phyloP scores from a whole-genome alignment of 37 sponge, comb jelly and placozoan species.

The Beroe forskalii region DNA sequence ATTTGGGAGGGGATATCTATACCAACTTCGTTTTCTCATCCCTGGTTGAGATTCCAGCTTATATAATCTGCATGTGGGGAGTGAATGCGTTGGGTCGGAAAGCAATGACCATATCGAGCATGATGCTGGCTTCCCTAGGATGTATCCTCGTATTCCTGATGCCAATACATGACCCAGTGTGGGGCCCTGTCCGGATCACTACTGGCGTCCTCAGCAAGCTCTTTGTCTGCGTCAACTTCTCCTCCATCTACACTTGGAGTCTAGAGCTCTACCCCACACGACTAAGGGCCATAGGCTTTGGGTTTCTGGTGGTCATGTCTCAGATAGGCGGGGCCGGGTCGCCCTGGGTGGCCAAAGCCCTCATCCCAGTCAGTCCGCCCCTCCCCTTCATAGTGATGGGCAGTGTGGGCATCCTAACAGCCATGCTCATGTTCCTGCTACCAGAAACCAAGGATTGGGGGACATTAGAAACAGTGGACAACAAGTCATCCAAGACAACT shows the following conservation, averaged over 20 bases:
- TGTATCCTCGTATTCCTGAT: neutral
- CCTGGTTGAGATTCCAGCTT: neutral
- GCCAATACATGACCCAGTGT: neutral
- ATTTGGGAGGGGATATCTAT: neutral
- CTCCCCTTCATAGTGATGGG: neutral
- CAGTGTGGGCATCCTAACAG: neutral
- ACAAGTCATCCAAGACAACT: neutral
- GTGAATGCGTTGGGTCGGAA: neutral
- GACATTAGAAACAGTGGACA: neutral
- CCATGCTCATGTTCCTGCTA: neutral
- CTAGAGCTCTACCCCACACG: neutral
- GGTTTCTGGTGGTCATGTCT: neutral
- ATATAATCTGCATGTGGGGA: neutral
- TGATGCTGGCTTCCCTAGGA: neutral
- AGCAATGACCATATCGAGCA: neutral
- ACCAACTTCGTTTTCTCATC: neutral
- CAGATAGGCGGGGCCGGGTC: neutral
- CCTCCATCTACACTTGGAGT: neutral
- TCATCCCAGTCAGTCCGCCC: neutral
- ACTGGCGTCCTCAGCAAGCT: neutral
- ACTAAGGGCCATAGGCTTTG: neutral
- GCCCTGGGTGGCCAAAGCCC: neutral
- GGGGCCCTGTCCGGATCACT: neutral
- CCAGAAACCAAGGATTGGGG: neutral
- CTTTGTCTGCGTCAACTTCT: neutral